These are phyloP conservation scores for Sisor rabdophorus DNA, from an alignment of 2,113 vertebrate genomes.

Conservation along the genomic window DNA sequence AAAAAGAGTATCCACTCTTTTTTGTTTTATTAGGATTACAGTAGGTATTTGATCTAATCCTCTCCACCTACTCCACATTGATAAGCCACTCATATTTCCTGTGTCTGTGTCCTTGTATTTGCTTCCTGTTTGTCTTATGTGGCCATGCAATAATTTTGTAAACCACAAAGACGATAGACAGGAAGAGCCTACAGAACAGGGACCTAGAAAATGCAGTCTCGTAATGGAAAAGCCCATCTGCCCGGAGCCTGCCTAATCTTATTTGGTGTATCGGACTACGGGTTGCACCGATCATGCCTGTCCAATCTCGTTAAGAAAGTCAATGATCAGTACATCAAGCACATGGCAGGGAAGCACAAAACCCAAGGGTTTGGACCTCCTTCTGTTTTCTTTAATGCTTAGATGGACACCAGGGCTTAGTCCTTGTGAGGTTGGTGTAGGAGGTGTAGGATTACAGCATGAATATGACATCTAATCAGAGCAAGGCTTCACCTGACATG, in stretches of 20 bases:
- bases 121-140: conserved; percentile 56
- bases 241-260: conserved; percentile 66
- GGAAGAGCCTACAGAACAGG: conserved; percentile 50
- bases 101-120: conserved; percentile 41
- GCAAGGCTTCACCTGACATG: conserved; percentile 33
- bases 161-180: conserved; percentile 44
- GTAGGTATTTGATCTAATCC: conserved; percentile 66
- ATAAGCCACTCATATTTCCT: conserved; percentile 52
- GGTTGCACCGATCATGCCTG: conserved; percentile 65
- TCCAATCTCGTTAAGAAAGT: conserved; percentile 55
- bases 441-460: conserved; percentile 47
- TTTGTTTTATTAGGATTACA: conserved; percentile 59
- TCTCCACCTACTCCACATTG: conserved; percentile 60
- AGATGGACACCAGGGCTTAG: background rate
- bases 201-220: conserved; percentile 36
- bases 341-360: conserved; percentile 29
- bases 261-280: conserved; percentile 62
- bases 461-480: conserved; percentile 48
- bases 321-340: conserved; percentile 59
- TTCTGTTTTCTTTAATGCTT: conserved; percentile 24
- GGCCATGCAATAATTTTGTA: conserved; percentile 41
- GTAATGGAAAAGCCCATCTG: conserved; percentile 64
- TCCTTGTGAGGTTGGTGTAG: conserved; percentile 5
- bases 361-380: conserved; percentile 11
- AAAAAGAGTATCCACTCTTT: conserved; percentile 61